Conservation (phyloP, 2,113 vertebrate genomes). For the Grallaria varia region DNA sequence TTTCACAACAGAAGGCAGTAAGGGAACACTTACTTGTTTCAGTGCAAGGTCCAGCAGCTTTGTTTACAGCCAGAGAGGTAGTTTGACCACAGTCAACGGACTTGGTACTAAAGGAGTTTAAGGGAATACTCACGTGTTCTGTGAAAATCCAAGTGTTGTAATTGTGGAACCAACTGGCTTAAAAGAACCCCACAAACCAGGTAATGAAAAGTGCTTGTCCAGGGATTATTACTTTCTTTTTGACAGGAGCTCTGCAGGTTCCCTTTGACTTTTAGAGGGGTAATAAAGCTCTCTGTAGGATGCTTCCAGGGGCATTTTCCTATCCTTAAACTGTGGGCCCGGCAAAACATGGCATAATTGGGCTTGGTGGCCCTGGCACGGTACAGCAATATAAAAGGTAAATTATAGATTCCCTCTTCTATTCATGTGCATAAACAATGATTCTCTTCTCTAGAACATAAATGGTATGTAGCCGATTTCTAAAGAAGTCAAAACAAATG, state of each 20-base stretch:
- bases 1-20: not conserved
- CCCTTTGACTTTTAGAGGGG: not conserved
- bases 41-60: not conserved
- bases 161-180: not conserved
- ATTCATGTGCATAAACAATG: not conserved
- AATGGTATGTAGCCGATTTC: not conserved
- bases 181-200: not conserved
- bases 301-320: not conserved
- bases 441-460: not conserved
- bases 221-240: not conserved
- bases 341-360: not conserved
- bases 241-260: not conserved
- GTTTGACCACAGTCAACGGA: not conserved
- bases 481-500: not conserved
- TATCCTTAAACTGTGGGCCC: not conserved
- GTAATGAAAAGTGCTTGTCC: not conserved
- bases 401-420: not conserved
- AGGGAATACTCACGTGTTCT: not conserved
- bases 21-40: not conserved
- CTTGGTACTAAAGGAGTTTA: not conserved
- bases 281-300: not conserved
- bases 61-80: not conserved
- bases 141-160: not conserved
- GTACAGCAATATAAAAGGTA: not conserved
- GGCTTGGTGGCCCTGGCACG: not conserved